Evolutionary conservation across 2,888 invertebrate genomes (phyloP), one percentile per base, ranked within the genome.

Genomic region (Kuschelorhynchus macadamiae): DNA sequence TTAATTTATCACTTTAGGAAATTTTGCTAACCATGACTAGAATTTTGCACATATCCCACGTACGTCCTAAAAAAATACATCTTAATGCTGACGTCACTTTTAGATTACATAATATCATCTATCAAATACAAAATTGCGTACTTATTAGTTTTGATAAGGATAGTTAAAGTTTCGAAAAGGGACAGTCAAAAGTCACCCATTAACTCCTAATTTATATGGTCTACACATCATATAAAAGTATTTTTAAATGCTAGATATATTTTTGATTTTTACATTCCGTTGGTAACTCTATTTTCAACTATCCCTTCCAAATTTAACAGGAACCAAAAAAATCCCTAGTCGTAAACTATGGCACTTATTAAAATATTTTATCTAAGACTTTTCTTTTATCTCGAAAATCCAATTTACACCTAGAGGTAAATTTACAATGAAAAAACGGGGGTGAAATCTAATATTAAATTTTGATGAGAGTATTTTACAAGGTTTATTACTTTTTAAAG

Each of bases 61-160:
- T 67, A 5, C 11, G 8, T 18, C 16, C 46, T 65, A 70, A 70
- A 70, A 70, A 70, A 70, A 70, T 70, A 68, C 30, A 49, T 62
- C 61, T 67, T 60, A 55, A 41, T 55, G 56, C 53, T 55, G 60
- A 16, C 21, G 44, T 21, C 47, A 50, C 16, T n/a, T n/a, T n/a
- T n/a, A n/a, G n/a, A 49, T 60, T 33, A n/a, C 17, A 21, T 65
- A 59, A 57, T 16, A 65, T 18, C 7, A 56, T 57, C 36, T 50
- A 59, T 63, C 57, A 68, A 68, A 68, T 68, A 68, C 68, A 68
- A 68, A 68, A 68, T 62, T 68, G 62, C 52, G 18, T 67, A 56
- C 49, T 36, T 55, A 32, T 55, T 16, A n/a, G 16, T 39, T 41
- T 53, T 41, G 16, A 52, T n/a, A 7, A 18, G 20, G 4, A 12